A percentile compares a stretch with the other conserved stretches of the same genome.
Evolutionary conservation across 2,113 vertebrate species (phyloP).

Genomic region (Gallinago paraguaiae): DNA sequence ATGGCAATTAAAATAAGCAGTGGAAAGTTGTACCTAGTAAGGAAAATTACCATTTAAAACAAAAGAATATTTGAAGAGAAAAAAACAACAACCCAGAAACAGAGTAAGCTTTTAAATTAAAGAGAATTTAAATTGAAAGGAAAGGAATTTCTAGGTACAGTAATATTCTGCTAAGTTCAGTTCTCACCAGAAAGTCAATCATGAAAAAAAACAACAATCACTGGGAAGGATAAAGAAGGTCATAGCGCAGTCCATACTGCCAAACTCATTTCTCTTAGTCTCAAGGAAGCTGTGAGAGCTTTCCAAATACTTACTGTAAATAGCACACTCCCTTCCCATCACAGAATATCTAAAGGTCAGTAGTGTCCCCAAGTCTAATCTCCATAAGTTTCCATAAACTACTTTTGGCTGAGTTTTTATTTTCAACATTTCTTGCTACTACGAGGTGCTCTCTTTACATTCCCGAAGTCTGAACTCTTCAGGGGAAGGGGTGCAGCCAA

Average conservation of each 20-base stretch:
- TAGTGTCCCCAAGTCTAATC: neutral
- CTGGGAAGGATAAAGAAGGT: neutral
- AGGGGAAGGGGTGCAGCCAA: neutral
- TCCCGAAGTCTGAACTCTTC: neutral
- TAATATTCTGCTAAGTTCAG: neutral
- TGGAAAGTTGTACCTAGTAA: neutral
- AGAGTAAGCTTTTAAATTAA: neutral
- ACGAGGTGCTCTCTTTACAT: neutral
- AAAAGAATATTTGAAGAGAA: neutral
- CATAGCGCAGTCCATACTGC: neutral
- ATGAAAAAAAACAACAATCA: neutral
- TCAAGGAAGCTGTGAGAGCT: conserved; percentile 1
- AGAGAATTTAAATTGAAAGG: neutral
- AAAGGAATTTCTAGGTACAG: neutral
- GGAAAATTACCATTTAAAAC: neutral
- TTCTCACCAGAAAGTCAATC: neutral
- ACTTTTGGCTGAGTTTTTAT: neutral
- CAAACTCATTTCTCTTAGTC: neutral
- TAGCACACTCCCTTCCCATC: neutral
- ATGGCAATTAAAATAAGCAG: neutral
- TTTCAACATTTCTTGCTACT: neutral
- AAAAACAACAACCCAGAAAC: neutral
- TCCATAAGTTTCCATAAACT: neutral
- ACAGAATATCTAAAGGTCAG: conserved; percentile 1
- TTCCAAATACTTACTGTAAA: conserved; percentile 26